These are phyloP conservation scores for Drosophila pectinifera DNA, from an alignment of 1,140 invertebrate species.

Conservation along the genomic window DNA sequence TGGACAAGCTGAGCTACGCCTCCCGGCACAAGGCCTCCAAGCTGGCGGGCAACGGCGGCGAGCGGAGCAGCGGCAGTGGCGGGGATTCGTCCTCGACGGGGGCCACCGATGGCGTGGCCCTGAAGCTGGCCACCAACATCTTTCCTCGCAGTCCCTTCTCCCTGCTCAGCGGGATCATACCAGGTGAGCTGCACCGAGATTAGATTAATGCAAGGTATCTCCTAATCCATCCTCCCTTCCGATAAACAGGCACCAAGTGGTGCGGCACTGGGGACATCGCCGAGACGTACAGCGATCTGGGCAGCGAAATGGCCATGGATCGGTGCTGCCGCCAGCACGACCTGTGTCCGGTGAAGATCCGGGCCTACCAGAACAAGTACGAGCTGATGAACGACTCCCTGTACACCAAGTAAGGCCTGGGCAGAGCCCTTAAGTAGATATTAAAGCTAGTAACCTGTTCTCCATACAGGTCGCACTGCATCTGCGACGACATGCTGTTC, in stretches of 20 bases:
- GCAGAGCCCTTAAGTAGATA: no score
- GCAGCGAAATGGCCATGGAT: conserved; percentile 89
- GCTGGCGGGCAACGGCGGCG: conserved; percentile 57
- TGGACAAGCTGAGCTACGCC: conserved; percentile 85
- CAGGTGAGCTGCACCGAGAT: conserved; percentile 86
- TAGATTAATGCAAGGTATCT: accelerated
- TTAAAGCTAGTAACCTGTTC: no score
- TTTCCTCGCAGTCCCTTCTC: conserved; percentile 88
- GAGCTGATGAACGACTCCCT: conserved; percentile 93
- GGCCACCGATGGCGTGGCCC: conserved; percentile 44
- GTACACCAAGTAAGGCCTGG: conserved; percentile 94
- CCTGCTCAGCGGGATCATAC: conserved; percentile 90
- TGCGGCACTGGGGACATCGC: conserved; percentile 94
- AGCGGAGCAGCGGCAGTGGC: conserved; percentile 25
- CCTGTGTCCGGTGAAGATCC: conserved; percentile 90
- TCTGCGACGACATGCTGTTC: conserved; percentile 93
- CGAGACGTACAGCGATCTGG: conserved; percentile 92
- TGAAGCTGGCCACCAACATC: conserved; percentile 76
- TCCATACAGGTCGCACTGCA: conserved; percentile 90
- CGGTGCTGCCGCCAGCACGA: conserved; percentile 94
- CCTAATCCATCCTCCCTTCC: accelerated
- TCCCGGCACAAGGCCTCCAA: conserved; percentile 43
- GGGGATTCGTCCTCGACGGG: conserved; percentile 9
- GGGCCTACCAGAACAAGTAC: conserved; percentile 90
- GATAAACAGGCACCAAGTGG: conserved; percentile 95